Conservation (phyloP, 2,113 vertebrate genomes). For the Podarcis muralis region DNA sequence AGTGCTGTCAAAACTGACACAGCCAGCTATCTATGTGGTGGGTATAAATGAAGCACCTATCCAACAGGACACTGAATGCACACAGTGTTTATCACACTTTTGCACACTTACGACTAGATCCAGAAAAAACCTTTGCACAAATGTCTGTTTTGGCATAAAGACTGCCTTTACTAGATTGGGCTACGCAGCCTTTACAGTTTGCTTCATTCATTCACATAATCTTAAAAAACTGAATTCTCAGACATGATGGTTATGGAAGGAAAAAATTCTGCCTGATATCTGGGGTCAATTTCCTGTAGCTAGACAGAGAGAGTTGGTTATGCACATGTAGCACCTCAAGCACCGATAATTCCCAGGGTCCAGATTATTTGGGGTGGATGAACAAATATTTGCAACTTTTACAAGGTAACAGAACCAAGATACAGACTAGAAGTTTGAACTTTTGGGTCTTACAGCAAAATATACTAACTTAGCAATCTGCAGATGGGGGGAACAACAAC, state of each 20-base stretch:
- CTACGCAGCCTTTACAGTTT: not conserved
- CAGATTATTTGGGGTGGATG: not conserved
- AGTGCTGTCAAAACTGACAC: not conserved
- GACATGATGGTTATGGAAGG: not conserved
- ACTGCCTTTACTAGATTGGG: not conserved
- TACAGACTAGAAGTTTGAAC: not conserved
- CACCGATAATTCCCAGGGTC: not conserved
- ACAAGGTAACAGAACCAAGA: not conserved
- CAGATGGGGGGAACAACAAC: not conserved
- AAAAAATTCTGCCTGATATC: not conserved
- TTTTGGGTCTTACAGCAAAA: not conserved
- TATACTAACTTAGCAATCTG: not conserved
- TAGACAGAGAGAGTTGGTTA: not conserved
- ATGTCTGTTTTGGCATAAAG: not conserved
- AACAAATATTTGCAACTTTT: not conserved
- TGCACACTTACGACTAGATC: not conserved
- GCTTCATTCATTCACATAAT: not conserved
- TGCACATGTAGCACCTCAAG: not conserved
- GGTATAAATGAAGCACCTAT: not conserved
- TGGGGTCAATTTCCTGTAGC: not conserved
- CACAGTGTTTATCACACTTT: not conserved
- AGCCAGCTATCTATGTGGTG: not conserved
- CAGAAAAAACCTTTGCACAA: not conserved
- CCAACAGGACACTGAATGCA: not conserved
- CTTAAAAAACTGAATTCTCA: not conserved